Base-by-base conservation (phyloP, 2,797 vertebrate genomes). In the Sparidentex hasta region DNA sequence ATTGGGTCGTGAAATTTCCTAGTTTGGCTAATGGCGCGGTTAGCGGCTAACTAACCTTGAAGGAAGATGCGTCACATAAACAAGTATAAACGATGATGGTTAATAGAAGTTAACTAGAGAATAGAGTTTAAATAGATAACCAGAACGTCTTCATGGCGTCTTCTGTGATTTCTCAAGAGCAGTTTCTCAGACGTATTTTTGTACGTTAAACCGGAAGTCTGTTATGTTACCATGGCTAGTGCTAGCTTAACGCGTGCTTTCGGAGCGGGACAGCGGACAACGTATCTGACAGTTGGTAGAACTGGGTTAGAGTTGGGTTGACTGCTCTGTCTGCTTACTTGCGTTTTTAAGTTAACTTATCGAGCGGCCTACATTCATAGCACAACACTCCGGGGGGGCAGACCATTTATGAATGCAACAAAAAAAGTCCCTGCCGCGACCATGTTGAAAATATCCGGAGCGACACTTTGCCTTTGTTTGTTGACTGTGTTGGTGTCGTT, bases 401-500 rank as follows among this genome's bases (percentile, higher is more conserved):
- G 9, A 11, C n/a, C 41, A 46, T 92, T 76, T 78, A 80, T 90
- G 91, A 89, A 20, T 80, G 63, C 71, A 12, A 50, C 54, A 12
- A 12, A 20, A 20, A 20, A 54, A 16, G 5, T 4, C 43, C 18
- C 43, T 11, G 69, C 13, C 44, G 65, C 56, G 73, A 91, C 33
- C 64, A 95, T 93, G 93, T 48, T 62, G 74, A 90, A 81, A 52
- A 27, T 41, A 5, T 23, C 68, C 54, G 73, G 12, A 72, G 69
- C 81, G 65, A 59, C 90, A 74, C 82, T 94, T 89, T 92, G 78
- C 29, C 64, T 93, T 75, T 89, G 86, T 84, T 80, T 92, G 67
- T 83, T 92, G 63, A 76, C 90, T 69, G 58, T 86, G 44, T 85
- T 91, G 61, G 50, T 74, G n/a, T 55, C 90, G 66, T 50, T 68